Evolutionary conservation across 2,797 vertebrate genomes (phyloP).

Genomic region (Aeoliscus strigatus): DNA sequence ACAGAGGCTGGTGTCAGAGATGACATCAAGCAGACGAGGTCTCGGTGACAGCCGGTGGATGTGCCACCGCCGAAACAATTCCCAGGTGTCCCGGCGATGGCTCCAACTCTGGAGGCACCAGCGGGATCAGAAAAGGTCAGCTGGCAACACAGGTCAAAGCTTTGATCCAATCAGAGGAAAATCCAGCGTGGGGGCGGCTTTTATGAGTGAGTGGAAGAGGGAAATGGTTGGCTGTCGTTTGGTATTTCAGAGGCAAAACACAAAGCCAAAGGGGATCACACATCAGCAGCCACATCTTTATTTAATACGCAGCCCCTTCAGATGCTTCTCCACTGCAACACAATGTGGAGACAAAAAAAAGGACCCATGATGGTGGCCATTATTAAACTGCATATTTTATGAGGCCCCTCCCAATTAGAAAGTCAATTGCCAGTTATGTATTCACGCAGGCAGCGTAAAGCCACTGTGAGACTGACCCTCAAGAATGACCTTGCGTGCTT

Average conservation of each 20-base stretch:
- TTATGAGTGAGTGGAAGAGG: conserved; percentile 33
- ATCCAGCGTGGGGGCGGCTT: conserved; percentile 32
- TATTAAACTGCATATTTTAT: conserved; percentile 72
- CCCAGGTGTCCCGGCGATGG: conserved; percentile 53
- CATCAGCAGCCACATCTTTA: conserved; percentile 45
- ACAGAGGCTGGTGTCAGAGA: conserved; percentile 59
- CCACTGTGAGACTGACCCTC: conserved; percentile 67
- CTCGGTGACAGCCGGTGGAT: conserved; percentile 48
- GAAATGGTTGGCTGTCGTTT: conserved; percentile 48
- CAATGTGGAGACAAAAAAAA: conserved; percentile 57
- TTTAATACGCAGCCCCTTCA: conserved; percentile 47
- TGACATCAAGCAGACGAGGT: conserved; percentile 68
- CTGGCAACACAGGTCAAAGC: conserved; percentile 66
- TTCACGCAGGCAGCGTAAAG: conserved; percentile 64
- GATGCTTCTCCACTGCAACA: conserved; percentile 49
- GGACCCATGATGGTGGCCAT: conserved; percentile 55
- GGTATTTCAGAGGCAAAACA: conserved; percentile 43
- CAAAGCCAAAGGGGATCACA: conserved; percentile 23
- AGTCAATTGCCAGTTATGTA: conserved; percentile 74
- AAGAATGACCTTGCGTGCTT: conserved; percentile 72
- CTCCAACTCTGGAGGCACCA: conserved; percentile 44
- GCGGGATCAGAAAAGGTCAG: conserved; percentile 57
- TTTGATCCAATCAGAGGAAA: conserved; percentile 71
- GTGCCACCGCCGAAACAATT: conserved; percentile 38
- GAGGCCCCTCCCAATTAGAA: conserved; percentile 65